Evolutionary conservation across 2,113 vertebrate species (phyloP), one percentile per base, ranked within the genome.

Genomic region (Haemorhous mexicanus): DNA sequence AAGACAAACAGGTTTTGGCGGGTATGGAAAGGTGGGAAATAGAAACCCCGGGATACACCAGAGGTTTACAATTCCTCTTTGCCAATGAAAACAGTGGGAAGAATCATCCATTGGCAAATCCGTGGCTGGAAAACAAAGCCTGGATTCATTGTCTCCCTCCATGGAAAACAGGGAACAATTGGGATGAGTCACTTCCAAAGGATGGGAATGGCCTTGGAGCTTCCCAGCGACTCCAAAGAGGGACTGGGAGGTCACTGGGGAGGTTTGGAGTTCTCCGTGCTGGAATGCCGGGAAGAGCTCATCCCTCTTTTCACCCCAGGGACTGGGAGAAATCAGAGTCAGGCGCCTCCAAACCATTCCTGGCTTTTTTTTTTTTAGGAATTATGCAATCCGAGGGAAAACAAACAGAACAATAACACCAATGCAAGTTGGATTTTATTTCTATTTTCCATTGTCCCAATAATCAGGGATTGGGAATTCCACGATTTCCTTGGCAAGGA

Each of bases 111-210:
- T 12, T 77, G 55, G 87, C 63, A 84, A 84, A 74, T 52, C 47
- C 35, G 7, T 20, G 84, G 43, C 59, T 59, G 81, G 93, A 35
- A 91, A 96, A 96, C 92, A 96, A 93, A 96, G 84, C 84, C 69
- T 30, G 77, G 22, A 91, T 96, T 95, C 69, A 89, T 72, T 20
- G 64, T 87, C 55, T 26, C 32, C 68, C 50, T 58, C 87, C 4
- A 0, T 1, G 59, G 87, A 28, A n/a, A 70, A 20, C 37, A 50
- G 73, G 55, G 59, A 69, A 81, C 68, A 62, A 58, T 19, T 0
- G 4, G 81, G 84, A 55, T 83, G 89, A 96, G 77, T 95, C 96
- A 87, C 13, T 56, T 72, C 47, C 26, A 35, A 80, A 44, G 20
- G 37, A 13, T 63, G 73, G 89, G 73, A n/a, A 85, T 52, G 77